These are phyloP conservation scores for Sandelia bainsii DNA, from an alignment of 2,797 vertebrate species.

Conservation along the genomic window DNA sequence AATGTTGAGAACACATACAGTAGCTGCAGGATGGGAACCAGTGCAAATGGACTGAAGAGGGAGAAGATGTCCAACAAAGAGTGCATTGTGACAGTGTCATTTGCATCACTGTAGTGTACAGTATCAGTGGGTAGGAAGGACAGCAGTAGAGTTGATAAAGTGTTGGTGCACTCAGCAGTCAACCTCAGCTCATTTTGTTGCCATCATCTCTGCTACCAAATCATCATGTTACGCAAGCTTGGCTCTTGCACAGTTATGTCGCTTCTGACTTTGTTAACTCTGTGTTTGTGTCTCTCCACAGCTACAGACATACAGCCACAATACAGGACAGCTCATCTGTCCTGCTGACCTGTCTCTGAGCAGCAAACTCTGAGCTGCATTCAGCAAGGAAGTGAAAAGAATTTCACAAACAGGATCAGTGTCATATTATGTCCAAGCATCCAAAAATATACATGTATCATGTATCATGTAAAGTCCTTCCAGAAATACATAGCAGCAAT, in stretches of 20 bases:
- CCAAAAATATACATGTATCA: neutral
- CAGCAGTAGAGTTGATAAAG: slow-evolving; percentile 36
- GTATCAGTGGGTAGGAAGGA: slow-evolving; percentile 32
- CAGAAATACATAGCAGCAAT: too few species aligned
- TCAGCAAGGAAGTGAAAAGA: neutral
- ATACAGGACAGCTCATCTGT: neutral
- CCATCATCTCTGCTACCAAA: slow-evolving; percentile 8
- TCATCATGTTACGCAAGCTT: neutral
- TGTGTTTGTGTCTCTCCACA: too few species aligned
- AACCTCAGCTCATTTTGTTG: slow-evolving; percentile 21
- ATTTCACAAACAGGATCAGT: neutral
- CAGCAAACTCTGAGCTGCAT: neutral
- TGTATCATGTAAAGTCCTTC: neutral
- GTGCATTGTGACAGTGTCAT: slow-evolving; percentile 33
- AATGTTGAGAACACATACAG: slow-evolving; percentile 1
- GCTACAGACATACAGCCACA: too few species aligned
- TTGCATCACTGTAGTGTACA: slow-evolving; percentile 12
- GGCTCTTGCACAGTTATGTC: neutral
- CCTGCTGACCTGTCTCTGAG: neutral
- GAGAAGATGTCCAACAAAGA: slow-evolving; percentile 34
- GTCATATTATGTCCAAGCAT: neutral
- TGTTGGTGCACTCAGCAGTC: slow-evolving; percentile 18
- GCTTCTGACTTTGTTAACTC: neutral
- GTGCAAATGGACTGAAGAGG: slow-evolving; percentile 7
- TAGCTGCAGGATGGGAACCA: slow-evolving; percentile 2